phyloP scores from a whole-genome alignment of 2,113 vertebrate species.

The Aspidoscelis tigris region DNA sequence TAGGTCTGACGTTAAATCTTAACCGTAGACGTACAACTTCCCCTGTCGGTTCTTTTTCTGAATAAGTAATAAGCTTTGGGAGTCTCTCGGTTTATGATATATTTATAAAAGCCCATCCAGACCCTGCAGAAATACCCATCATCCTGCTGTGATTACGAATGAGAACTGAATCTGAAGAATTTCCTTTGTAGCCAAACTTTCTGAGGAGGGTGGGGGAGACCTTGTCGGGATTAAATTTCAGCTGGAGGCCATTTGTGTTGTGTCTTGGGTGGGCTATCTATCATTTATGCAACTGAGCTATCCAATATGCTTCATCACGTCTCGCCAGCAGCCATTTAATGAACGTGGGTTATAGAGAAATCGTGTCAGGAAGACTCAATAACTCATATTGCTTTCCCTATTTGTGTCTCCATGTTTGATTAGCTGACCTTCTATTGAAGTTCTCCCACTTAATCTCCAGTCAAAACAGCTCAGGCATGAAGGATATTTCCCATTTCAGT shows the following conservation, averaged over 20 bases:
- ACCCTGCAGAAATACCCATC: slow-evolving; percentile 2
- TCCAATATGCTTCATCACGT: accelerated
- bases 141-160: not conserved
- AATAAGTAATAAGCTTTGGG: not conserved
- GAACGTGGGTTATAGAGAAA: not conserved
- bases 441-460: not conserved
- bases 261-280: not conserved
- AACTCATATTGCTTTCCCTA: accelerated
- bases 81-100: not conserved
- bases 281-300: not conserved
- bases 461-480: accelerated
- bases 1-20: not conserved
- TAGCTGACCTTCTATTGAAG: accelerated
- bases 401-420: accelerated
- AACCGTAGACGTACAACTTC: accelerated
- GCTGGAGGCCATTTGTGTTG: not conserved
- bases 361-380: not conserved
- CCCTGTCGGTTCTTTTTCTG: not conserved
- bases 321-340: not conserved
- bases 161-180: not conserved
- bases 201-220: not conserved
- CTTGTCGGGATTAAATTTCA: not conserved
- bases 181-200: not conserved
- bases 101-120: not conserved
- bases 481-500: not conserved